Conservation (phyloP, 1,140 invertebrate genomes). For the Drosophila oshimai region DNA sequence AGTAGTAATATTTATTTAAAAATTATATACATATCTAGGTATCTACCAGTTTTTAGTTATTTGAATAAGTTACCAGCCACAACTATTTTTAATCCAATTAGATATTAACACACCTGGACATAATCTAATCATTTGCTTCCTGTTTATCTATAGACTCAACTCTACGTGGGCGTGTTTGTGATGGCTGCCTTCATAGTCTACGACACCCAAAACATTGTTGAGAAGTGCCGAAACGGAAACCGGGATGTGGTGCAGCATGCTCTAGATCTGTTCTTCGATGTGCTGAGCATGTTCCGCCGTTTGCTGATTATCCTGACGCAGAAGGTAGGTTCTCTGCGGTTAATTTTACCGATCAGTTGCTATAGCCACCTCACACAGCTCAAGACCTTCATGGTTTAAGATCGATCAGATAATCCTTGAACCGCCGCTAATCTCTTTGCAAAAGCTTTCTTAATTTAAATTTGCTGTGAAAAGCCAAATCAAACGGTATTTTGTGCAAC, state of each 20-base stretch:
- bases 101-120: not conserved
- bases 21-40: no score
- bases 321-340: conserved; percentile 86
- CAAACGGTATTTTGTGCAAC: conserved; percentile 37
- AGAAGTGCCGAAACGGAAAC: conserved; percentile 94
- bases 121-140: not conserved
- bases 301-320: conserved; percentile 94
- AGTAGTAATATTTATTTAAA: no score
- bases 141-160: conserved; percentile 85
- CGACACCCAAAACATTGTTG: conserved; percentile 97
- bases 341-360: not conserved
- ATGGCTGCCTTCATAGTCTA: conserved; percentile 98
- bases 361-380: conserved; percentile 49
- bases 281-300: conserved; percentile 94
- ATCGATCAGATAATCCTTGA: conserved; percentile 8
- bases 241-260: conserved; percentile 96
- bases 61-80: no score
- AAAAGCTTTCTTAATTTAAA: conserved; percentile 24
- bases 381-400: conserved; percentile 70
- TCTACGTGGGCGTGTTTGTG: conserved; percentile 93
- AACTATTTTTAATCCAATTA: no score
- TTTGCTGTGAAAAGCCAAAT: conserved; percentile 2
- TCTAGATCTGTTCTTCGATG: conserved; percentile 95
- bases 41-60: no score
- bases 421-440: conserved; percentile 43